These are phyloP conservation scores for Myotis pilosus DNA, from an alignment of 2,797 vertebrate genomes.

Conservation along the genomic window DNA sequence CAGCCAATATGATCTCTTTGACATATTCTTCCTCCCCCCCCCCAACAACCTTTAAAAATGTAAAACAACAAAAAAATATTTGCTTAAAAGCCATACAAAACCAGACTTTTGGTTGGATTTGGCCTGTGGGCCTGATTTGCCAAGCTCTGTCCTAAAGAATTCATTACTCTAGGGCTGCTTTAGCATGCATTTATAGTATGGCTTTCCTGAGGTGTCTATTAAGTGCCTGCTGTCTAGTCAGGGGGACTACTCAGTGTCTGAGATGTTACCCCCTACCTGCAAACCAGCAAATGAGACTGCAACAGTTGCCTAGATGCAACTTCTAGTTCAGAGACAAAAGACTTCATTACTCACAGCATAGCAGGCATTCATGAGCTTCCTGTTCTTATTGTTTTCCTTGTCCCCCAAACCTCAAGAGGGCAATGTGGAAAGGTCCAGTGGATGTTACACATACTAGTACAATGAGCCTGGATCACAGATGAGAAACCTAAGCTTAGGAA, in stretches of 20 bases:
- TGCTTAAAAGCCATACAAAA: neutral
- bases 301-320: neutral
- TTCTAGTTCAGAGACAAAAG: neutral
- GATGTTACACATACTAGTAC: neutral
- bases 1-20: neutral
- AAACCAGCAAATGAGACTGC: neutral
- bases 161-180: neutral
- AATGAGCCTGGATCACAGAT: neutral
- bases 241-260: neutral
- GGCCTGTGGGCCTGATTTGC: neutral
- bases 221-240: constrained; percentile 6
- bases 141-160: neutral
- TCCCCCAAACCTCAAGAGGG: neutral
- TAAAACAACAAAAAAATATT: neutral
- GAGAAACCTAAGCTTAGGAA: neutral
- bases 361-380: neutral
- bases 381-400: constrained; percentile 5
- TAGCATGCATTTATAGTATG: neutral
- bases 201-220: neutral
- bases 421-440: neutral
- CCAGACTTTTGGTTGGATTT: neutral
- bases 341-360: neutral
- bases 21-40: neutral
- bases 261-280: neutral
- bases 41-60: neutral